These are phyloP conservation scores for Solea senegalensis DNA, from an alignment of 2,113 vertebrate genomes.

Conservation along the genomic window DNA sequence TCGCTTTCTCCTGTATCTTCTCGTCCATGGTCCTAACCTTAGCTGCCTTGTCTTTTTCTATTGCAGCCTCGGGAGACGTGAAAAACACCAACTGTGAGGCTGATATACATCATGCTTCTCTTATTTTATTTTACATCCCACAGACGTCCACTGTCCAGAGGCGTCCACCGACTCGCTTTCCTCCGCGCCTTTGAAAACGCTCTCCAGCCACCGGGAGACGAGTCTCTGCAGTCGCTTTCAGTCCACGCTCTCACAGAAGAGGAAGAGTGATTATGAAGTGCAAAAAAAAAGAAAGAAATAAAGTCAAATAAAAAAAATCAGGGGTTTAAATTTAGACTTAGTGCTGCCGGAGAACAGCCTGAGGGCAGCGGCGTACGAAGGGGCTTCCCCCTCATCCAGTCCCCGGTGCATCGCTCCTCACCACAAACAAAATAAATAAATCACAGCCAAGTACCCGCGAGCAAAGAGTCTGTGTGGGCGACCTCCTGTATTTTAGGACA, in stretches of 20 bases:
- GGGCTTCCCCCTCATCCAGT: conserved; percentile 54
- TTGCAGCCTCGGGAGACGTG: conserved; percentile 23
- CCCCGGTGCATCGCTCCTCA: conserved; percentile 48
- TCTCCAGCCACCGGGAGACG: conserved; percentile 31
- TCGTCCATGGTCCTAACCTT: conserved; percentile 30
- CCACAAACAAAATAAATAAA: conserved; percentile 70
- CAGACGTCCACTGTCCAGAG: conserved; percentile 14
- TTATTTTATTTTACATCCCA: conserved; percentile 1
- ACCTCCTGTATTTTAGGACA: conserved; percentile 59
- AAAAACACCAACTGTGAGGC: conserved; percentile 31
- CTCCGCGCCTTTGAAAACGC: conserved; percentile 33
- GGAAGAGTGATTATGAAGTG: conserved; percentile 42
- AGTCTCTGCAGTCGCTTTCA: conserved; percentile 15
- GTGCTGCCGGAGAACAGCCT: conserved; percentile 39
- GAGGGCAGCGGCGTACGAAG: conserved; percentile 32
- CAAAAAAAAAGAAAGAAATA: too few species aligned
- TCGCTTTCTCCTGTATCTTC: conserved; percentile 5
- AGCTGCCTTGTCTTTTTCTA: conserved; percentile 7
- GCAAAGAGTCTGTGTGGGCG: conserved; percentile 56
- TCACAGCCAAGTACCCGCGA: conserved; percentile 56
- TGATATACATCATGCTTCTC: conserved; percentile 20
- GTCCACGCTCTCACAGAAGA: conserved; percentile 21
- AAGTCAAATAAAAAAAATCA: conserved; percentile 9
- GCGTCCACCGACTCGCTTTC: conserved; percentile 24
- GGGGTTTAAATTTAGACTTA: conserved; percentile 49